phyloP scores from a whole-genome alignment of 2,113 vertebrate genomes.

The Neofelis nebulosa region DNA sequence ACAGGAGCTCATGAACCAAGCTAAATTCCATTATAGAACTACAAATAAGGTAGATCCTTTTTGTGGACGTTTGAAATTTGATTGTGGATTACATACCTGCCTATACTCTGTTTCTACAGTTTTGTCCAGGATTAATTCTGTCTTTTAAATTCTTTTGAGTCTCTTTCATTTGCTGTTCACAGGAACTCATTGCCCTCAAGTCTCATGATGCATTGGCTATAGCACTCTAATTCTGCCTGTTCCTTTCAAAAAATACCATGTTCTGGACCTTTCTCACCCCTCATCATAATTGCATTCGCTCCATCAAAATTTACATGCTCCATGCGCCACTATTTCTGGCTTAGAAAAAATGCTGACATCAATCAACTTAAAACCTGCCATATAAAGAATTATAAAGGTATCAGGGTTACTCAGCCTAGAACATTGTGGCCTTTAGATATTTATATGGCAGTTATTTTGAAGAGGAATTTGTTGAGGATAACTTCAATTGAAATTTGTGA shows the following conservation, averaged over 20 bases:
- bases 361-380: not conserved
- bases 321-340: not conserved
- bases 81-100: not conserved
- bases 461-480: not conserved
- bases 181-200: not conserved
- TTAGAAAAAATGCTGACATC: not conserved
- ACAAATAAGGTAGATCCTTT: not conserved
- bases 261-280: not conserved
- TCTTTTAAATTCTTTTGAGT: not conserved
- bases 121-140: not conserved
- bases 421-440: not conserved
- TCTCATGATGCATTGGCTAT: not conserved
- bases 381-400: not conserved
- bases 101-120: not conserved
- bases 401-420: not conserved
- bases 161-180: not conserved
- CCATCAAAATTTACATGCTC: not conserved
- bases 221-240: not conserved
- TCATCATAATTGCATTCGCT: constrained; percentile 2
- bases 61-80: not conserved
- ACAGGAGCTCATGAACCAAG: not conserved
- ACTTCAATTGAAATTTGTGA: not conserved
- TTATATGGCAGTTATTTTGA: not conserved
- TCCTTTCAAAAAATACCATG: not conserved
- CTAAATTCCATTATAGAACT: not conserved